Base-by-base conservation (phyloP, 2,797 vertebrate genomes). In the Labeo calbasu region DNA sequence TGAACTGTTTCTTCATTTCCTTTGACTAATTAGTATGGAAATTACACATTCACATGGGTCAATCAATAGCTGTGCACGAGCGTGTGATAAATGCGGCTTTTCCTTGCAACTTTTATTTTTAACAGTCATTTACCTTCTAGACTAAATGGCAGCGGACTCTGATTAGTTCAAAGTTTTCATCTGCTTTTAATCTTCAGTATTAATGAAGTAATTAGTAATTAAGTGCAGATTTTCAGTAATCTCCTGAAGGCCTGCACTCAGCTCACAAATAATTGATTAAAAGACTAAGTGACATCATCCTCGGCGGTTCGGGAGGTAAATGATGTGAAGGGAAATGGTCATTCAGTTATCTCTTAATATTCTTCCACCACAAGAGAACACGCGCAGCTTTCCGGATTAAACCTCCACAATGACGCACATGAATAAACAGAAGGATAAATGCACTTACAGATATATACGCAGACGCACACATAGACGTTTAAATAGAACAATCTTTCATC, bases 401-500 rank as follows among this genome's bases (percentile, higher is more conserved):
- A 72, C 68, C 68, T 48, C n/a, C 23, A 48, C 51, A 28, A 15
- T 81, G 68, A 75, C 46, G 81, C 71, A 75, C 14, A 76, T 51
- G 2, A 76, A 82, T 73, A 82, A 75, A 73, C 70, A 73, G 28
- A 82, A 63, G n/a, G 73, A 84, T 70, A 66, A 66, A 71, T 70
- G 12, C 40, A 25, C 75, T 59, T 59, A 69, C n/a, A 68, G 72
- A 84, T 46, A 50, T 46, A 50, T 36, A 71, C n/a, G 21, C 53
- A 43, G 70, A 79, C 43, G 17, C 9, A 25, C 2, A 3, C 40
- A 25, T 68, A 80, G 63, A 51, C 2, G 1, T 68, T 70, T 76
- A 21, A 13, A 77, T 61, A 71, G 21, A 63, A 70, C 32, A 65
- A 43, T 32, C 61, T 61, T 79, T 83, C 85, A 83, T 86, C 81